These are phyloP conservation scores for Cynopterus sphinx DNA, from an alignment of 2,797 vertebrate genomes.

Conservation along the genomic window DNA sequence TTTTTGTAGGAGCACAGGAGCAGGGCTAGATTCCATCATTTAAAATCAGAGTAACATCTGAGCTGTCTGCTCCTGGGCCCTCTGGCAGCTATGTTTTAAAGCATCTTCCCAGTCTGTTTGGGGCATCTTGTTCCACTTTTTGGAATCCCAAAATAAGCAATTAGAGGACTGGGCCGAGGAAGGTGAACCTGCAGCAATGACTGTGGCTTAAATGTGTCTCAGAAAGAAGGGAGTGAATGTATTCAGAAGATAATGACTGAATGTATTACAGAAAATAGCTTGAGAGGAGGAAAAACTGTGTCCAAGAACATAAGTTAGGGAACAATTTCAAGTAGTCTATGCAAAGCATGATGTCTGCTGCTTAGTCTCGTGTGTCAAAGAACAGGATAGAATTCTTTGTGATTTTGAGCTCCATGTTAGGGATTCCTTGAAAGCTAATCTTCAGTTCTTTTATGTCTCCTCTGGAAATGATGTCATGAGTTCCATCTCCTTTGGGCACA, in stretches of 20 bases:
- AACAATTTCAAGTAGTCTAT: neutral
- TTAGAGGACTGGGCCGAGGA: neutral
- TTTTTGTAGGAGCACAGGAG: neutral
- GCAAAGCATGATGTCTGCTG: neutral
- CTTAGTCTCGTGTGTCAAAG: neutral
- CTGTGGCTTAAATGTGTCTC: neutral
- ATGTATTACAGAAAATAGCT: neutral
- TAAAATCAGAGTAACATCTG: neutral
- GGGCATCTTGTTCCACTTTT: neutral
- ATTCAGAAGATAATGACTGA: neutral
- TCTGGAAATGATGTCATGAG: neutral
- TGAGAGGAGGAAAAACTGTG: neutral
- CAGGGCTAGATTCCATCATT: neutral
- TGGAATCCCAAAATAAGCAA: neutral
- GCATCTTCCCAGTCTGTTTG: neutral
- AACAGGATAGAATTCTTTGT: neutral
- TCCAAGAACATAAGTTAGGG: neutral
- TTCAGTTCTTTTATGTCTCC: neutral
- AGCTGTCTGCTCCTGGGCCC: neutral
- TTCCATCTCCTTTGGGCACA: neutral
- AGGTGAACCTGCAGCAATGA: neutral
- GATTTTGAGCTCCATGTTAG: neutral
- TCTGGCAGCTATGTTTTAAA: neutral
- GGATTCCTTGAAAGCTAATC: neutral
- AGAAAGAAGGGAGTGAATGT: neutral